phyloP scores from a whole-genome alignment of 2,113 vertebrate species.

The Bos javanicus region DNA sequence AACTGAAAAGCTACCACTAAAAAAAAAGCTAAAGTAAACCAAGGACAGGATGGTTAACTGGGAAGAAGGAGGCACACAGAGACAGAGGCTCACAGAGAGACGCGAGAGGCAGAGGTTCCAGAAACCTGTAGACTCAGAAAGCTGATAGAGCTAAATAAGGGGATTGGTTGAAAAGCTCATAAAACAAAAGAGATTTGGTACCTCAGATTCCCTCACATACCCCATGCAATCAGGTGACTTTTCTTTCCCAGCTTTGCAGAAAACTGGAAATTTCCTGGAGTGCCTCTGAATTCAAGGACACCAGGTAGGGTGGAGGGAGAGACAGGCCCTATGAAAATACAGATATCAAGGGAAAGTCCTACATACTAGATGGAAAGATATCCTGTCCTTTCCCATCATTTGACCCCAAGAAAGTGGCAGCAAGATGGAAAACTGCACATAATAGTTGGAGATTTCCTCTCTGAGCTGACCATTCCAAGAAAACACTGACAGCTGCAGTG shows the following conservation, averaged over 20 bases:
- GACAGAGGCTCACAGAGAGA: neutral
- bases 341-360: neutral
- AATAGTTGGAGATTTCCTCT: neutral
- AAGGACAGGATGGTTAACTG: neutral
- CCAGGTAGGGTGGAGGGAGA: neutral
- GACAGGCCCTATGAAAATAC: neutral
- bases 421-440: neutral
- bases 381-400: neutral
- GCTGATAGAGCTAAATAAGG: neutral
- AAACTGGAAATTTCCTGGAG: neutral
- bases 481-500: neutral
- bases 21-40: neutral
- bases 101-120: neutral
- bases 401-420: neutral
- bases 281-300: neutral
- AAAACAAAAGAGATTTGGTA: neutral
- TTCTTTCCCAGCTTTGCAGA: neutral
- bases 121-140: neutral
- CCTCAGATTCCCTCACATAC: neutral
- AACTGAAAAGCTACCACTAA: neutral
- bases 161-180: neutral
- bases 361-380: neutral
- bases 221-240: neutral
- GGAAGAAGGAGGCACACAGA: neutral
- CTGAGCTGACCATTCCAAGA: neutral